A percentile compares a stretch with the other conserved stretches of the same genome.
These are phyloP conservation scores for Anomalospiza imberbis DNA, from an alignment of 2,797 vertebrate species.

Conservation along the genomic window DNA sequence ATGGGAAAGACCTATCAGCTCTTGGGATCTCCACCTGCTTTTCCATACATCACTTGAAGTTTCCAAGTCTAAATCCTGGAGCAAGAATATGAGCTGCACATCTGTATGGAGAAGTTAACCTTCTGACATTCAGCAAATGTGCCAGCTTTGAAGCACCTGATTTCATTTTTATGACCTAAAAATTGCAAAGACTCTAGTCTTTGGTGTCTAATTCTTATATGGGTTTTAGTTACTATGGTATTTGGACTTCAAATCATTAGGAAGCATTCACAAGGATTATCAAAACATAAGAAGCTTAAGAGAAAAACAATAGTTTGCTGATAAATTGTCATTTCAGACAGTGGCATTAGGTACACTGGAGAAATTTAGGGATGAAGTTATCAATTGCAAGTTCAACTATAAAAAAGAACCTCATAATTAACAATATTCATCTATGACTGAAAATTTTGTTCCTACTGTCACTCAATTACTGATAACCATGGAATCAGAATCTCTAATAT, in stretches of 20 bases:
- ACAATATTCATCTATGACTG: conserved; percentile 21
- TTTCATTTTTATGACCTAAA: not conserved
- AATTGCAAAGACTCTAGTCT: not conserved
- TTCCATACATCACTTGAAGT: not conserved
- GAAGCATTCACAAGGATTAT: not conserved
- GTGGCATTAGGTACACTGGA: not conserved
- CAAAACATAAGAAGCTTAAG: not conserved
- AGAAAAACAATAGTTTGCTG: not conserved
- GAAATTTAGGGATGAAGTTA: not conserved
- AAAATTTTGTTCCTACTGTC: conserved; percentile 59
- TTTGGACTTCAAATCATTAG: not conserved
- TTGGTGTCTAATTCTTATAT: not conserved
- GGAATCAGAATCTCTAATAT: conserved; percentile 62
- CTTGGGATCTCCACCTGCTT: not conserved
- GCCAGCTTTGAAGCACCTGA: not conserved
- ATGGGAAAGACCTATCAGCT: not conserved
- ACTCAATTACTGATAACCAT: conserved; percentile 66
- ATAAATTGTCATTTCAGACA: not conserved
- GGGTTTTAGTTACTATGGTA: not conserved
- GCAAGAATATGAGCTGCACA: not conserved
- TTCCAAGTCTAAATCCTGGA: not conserved
- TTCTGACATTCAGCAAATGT: not conserved
- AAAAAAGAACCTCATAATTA: conserved; percentile 4
- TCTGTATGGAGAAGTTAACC: not conserved
- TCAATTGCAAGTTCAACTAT: not conserved